A percentile compares a stretch with the other conserved stretches of the same genome.
Conservation (phyloP, 2,888 invertebrate genomes). For the Aethes cnicana region DNA sequence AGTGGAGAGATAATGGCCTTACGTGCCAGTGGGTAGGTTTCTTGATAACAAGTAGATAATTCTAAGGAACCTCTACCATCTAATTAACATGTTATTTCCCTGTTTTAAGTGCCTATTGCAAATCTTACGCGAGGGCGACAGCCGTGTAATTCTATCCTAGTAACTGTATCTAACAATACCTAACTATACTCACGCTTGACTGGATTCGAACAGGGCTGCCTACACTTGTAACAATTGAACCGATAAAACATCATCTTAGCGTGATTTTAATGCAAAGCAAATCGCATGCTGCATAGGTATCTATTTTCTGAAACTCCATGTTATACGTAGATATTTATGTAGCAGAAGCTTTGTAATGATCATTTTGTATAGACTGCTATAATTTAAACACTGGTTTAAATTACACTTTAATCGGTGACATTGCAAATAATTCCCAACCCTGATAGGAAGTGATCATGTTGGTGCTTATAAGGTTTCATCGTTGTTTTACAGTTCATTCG, state of each 20-base stretch:
- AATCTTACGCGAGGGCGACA: slow-evolving; percentile 8
- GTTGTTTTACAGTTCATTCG: slow-evolving; percentile 61
- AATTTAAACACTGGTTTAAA: not conserved
- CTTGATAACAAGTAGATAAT: not conserved
- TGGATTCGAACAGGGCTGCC: slow-evolving; percentile 35
- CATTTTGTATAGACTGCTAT: too few species aligned
- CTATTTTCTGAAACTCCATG: too few species aligned
- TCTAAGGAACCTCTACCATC: not conserved
- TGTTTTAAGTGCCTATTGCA: slow-evolving; percentile 1
- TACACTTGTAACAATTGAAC: not conserved
- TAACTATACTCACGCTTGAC: slow-evolving; percentile 50
- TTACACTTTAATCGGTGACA: not conserved
- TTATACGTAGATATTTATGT: too few species aligned
- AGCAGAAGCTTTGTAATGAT: too few species aligned
- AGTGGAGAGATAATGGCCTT: slow-evolving; percentile 42
- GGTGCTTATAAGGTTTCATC: slow-evolving; percentile 63
- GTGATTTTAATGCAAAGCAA: not conserved
- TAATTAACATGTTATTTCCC: not conserved
- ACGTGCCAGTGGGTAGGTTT: slow-evolving; percentile 15
- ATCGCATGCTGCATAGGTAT: too few species aligned
- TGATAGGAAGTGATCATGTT: slow-evolving; percentile 34
- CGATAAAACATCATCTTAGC: not conserved
- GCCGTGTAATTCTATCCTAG: slow-evolving; percentile 21
- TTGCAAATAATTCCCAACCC: slow-evolving; percentile 15
- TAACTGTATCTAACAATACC: slow-evolving; percentile 41